These are phyloP conservation scores for Ceratina calcarata DNA, from an alignment of 1,140 invertebrate genomes.

Conservation along the genomic window DNA sequence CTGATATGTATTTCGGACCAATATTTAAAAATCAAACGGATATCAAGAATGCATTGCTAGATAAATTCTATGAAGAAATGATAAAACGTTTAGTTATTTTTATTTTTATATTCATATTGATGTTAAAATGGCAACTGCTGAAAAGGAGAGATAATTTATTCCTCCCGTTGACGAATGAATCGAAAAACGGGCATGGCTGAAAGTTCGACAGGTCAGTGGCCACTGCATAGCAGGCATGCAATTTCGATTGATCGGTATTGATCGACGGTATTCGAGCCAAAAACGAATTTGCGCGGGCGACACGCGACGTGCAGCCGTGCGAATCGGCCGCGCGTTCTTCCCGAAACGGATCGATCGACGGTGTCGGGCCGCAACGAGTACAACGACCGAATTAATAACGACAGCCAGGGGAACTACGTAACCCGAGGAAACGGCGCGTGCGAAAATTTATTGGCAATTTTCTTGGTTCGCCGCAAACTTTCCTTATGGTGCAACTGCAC, in stretches of 20 bases:
- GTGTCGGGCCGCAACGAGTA: slow-evolving; percentile 8
- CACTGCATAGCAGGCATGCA: background rate
- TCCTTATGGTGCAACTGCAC: slow-evolving; percentile 36
- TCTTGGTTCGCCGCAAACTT: slow-evolving; percentile 29
- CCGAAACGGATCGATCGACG: slow-evolving; percentile 30
- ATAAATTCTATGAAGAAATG: too few species aligned
- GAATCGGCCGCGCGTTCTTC: slow-evolving; percentile 5
- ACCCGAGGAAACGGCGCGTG: slow-evolving; percentile 34
- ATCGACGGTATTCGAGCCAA: background rate
- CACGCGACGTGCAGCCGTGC: background rate
- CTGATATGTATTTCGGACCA: background rate
- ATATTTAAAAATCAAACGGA: background rate
- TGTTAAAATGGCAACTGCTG: too few species aligned
- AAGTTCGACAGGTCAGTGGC: too few species aligned
- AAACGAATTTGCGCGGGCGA: background rate
- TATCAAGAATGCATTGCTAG: too few species aligned
- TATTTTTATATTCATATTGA: too few species aligned
- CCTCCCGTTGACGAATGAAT: too few species aligned
- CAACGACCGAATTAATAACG: slow-evolving; percentile 49
- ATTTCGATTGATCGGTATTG: background rate
- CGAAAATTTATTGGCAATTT: slow-evolving; percentile 49
- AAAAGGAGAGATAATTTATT: too few species aligned
- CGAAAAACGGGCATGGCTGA: too few species aligned
- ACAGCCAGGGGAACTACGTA: slow-evolving; percentile 3
- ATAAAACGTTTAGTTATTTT: too few species aligned